These are phyloP conservation scores for Heliconius erato DNA, from an alignment of 2,888 invertebrate genomes.

Conservation along the genomic window DNA sequence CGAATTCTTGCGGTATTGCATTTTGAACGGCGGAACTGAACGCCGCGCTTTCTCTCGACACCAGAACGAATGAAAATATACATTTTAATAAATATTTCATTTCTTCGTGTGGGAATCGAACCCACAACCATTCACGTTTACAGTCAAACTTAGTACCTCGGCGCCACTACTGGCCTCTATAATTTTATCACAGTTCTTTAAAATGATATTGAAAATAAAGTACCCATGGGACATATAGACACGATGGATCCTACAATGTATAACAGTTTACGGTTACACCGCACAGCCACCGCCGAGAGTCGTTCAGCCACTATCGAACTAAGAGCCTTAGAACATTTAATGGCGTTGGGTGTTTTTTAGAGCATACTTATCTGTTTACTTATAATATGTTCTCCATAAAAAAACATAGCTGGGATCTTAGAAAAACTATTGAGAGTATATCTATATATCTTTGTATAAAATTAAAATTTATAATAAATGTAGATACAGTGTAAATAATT, in stretches of 20 bases:
- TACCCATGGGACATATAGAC: background rate
- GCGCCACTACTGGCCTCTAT: no score
- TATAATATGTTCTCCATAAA: constrained; percentile 1
- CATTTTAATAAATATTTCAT: no score
- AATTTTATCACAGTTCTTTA: background rate
- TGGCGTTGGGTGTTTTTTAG: constrained; percentile 31
- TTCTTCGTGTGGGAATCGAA: no score
- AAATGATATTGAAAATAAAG: background rate
- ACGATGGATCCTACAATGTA: background rate
- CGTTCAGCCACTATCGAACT: constrained; percentile 28
- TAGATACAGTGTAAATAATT: no score
- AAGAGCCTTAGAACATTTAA: constrained; percentile 39
- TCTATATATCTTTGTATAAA: no score
- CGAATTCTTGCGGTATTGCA: no score
- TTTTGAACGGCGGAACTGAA: no score
- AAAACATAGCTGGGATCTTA: background rate
- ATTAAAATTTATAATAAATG: no score
- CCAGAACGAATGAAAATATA: no score
- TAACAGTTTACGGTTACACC: constrained; percentile 31
- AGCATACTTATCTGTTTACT: constrained; percentile 13
- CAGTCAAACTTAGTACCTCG: no score
- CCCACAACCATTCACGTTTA: no score
- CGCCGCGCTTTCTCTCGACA: no score
- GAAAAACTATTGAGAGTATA: background rate
- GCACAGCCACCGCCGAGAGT: constrained; percentile 26